These are phyloP conservation scores for Phlogophora meticulosa DNA, from an alignment of 2,888 invertebrate genomes.

Conservation along the genomic window DNA sequence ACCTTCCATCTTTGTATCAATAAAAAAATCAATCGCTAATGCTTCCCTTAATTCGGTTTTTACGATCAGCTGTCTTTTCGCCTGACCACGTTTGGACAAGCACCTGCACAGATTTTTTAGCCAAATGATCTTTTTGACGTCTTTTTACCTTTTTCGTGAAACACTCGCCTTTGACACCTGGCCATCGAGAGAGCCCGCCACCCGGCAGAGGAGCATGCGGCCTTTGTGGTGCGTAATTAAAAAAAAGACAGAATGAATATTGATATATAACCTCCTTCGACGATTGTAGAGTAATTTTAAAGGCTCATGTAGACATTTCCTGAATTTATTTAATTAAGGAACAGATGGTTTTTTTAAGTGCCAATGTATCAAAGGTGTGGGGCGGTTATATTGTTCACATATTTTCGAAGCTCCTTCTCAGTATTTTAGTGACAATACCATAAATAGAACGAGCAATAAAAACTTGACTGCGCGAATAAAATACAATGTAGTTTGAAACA, in stretches of 20 bases:
- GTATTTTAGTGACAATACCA: slow-evolving; percentile 41
- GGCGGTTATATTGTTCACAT: slow-evolving; percentile 36
- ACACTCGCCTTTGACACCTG: slow-evolving; percentile 84
- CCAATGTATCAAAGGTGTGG: slow-evolving; percentile 33
- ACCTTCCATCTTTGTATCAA: slow-evolving; percentile 45
- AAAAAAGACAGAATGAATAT: slow-evolving; percentile 72
- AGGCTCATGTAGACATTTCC: slow-evolving; percentile 68
- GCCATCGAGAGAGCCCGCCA: slow-evolving; percentile 75
- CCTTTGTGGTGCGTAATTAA: slow-evolving; percentile 77
- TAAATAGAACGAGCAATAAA: slow-evolving; percentile 50
- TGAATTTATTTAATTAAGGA: slow-evolving; percentile 70
- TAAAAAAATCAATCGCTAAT: slow-evolving; percentile 68
- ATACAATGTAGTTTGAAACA: slow-evolving; percentile 56
- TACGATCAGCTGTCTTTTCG: slow-evolving; percentile 86
- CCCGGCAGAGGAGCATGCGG: slow-evolving; percentile 76
- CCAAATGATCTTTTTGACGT: slow-evolving; percentile 77
- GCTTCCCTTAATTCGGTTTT: slow-evolving; percentile 76
- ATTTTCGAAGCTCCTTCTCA: slow-evolving; percentile 40
- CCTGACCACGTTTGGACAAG: slow-evolving; percentile 78
- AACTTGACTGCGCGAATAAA: slow-evolving; percentile 46
- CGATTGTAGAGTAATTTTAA: slow-evolving; percentile 72
- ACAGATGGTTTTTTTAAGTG: slow-evolving; percentile 66
- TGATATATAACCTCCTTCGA: slow-evolving; percentile 69
- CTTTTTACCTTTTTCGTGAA: slow-evolving; percentile 82
- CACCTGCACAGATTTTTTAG: slow-evolving; percentile 90